These are phyloP conservation scores for Oreochromis niloticus DNA, from an alignment of 2,113 vertebrate species.

Conservation along the genomic window DNA sequence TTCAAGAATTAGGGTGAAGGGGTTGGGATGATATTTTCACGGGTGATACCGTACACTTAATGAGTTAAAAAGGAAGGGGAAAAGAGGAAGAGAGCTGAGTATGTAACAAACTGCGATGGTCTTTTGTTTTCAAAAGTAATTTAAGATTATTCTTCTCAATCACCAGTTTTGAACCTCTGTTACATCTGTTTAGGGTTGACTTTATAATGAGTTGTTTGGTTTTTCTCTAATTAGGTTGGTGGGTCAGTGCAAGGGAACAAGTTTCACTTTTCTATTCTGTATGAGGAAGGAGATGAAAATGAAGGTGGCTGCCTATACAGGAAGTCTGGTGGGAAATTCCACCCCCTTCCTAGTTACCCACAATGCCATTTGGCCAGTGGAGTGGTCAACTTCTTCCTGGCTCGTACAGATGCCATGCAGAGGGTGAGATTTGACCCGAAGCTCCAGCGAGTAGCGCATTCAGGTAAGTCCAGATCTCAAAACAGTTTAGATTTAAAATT, in stretches of 20 bases:
- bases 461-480: too few species aligned
- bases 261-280: too few species aligned
- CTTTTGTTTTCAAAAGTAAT: background rate
- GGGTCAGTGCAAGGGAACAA: too few species aligned
- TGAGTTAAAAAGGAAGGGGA: too few species aligned
- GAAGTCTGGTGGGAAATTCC: constrained; percentile 10
- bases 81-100: background rate
- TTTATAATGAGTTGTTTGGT: background rate
- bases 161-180: background rate
- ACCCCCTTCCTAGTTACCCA: constrained; percentile 54
- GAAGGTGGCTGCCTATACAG: constrained; percentile 62
- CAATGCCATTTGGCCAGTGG: constrained; percentile 42
- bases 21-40: too few species aligned
- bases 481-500: background rate
- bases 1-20: too few species aligned
- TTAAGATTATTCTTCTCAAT: background rate
- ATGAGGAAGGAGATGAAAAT: background rate
- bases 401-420: too few species aligned
- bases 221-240: too few species aligned
- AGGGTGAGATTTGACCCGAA: too few species aligned
- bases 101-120: background rate
- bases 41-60: too few species aligned
- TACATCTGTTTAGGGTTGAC: background rate
- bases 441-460: too few species aligned
- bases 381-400: too few species aligned